A percentile compares a stretch with the other conserved stretches of the same genome.
phyloP scores from a whole-genome alignment of 30 jellyfish, hydroid and myxozoan genomes.

The Cassiopea xamachana region DNA sequence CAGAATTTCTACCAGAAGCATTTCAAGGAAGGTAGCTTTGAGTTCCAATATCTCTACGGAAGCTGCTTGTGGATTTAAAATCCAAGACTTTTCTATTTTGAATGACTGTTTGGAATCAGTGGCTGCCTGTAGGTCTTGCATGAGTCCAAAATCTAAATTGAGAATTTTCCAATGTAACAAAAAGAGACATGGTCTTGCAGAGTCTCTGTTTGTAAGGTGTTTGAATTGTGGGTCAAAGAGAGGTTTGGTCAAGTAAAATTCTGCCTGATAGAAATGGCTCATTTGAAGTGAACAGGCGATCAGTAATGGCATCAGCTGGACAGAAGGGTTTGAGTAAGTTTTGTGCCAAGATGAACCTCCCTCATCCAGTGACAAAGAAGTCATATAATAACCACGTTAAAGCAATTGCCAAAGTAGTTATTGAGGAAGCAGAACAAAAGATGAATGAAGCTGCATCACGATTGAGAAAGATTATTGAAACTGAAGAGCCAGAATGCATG shows the following conservation, averaged over 20 bases:
- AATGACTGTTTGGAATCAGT: background rate
- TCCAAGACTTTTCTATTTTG: background rate
- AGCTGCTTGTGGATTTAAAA: background rate
- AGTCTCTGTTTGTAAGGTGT: slow-evolving; percentile 8
- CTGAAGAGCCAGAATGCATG: slow-evolving; percentile 2
- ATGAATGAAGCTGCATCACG: slow-evolving; percentile 1
- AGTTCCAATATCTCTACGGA: background rate
- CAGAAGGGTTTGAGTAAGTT: background rate
- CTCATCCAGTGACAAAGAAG: background rate
- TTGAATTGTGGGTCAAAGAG: background rate
- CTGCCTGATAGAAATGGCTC: background rate
- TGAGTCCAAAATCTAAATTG: background rate
- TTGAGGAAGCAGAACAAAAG: background rate
- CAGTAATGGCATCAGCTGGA: slow-evolving; percentile 9
- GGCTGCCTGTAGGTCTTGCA: background rate
- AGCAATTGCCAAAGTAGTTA: background rate
- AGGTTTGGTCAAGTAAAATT: background rate
- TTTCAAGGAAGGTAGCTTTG: background rate
- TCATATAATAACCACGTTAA: background rate
- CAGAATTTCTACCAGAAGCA: background rate
- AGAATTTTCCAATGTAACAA: background rate
- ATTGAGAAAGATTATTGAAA: background rate
- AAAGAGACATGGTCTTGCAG: slow-evolving; percentile 11
- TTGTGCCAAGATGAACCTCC: background rate
- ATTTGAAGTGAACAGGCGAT: background rate